Base-by-base conservation (phyloP, 2,888 invertebrate genomes). In the Dioctria linearis region DNA sequence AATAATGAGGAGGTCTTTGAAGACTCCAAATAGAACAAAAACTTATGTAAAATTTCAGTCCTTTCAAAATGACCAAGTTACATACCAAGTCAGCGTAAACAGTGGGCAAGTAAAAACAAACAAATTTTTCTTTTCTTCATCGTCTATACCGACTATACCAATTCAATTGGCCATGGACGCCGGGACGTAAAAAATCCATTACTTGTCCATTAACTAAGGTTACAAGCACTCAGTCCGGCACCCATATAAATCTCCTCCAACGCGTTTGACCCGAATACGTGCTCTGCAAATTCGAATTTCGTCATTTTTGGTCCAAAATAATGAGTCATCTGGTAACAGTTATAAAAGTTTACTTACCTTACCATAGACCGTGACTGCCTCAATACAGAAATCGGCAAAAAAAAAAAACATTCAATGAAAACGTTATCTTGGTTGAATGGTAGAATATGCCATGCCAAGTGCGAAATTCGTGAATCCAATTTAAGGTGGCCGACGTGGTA, bases 231-330 rank as follows among this genome's bases (percentile, higher is more conserved):
- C 67, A 13, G 67, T 67, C 49, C 13, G 8, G 13, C 40, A 46
- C 25, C 25, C 6, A 66, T 40, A 40, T 8, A 67, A 46, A 9
- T 4, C 42, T 65, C 65, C 65, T 40, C 67, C 67, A 67, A 67
- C 67, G 67, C 67, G 49, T 40, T 46, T 49, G 67, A 67, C 67
- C 67, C 67, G 42, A 49, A 67, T 67, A 67, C 67, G 67, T 67
- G 67, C 46, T 46, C 49, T 6, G 67, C 67, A 13, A 49, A 67
- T 49, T 49, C 49, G 46, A 67, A 67, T 67, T 67, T 67, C 67
- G 49, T 49, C 43, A 67, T 25, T 67, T 67, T 43, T 46, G 9
- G 67, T 42, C 65, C 49, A 67, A 67, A 49, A 49, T 67, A 49
- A 42, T 67, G 67, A 67, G 46, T 67, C 67, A 67, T 67, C 49